Evolutionary conservation across 2,113 vertebrate genomes (phyloP).

Genomic region (Pleuronectes platessa): DNA sequence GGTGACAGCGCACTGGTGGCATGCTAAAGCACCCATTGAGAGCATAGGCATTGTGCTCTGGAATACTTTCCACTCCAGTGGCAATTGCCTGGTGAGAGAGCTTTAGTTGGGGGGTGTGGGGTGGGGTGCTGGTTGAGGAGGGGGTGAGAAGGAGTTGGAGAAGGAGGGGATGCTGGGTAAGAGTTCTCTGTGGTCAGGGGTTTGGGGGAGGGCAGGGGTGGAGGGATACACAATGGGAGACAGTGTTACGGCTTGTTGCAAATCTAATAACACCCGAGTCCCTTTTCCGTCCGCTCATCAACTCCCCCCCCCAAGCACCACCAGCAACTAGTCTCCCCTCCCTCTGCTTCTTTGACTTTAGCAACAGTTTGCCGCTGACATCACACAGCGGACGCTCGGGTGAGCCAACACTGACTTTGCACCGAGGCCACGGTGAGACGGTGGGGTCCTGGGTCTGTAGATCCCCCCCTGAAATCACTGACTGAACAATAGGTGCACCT

Average conservation of each 20-base stretch:
- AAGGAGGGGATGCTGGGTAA: conserved; percentile 51
- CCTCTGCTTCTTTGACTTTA: conserved; percentile 43
- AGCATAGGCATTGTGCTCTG: conserved; percentile 83
- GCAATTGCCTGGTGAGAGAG: conserved; percentile 87
- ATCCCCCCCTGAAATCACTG: conserved; percentile 9
- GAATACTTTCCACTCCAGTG: conserved; percentile 88
- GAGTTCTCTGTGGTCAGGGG: conserved; percentile 62
- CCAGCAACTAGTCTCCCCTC: conserved; percentile 44
- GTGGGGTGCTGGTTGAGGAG: conserved; percentile 51
- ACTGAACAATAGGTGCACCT: conserved; percentile 60
- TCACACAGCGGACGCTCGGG: conserved; percentile 2
- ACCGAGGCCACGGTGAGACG: neutral
- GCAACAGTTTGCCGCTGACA: conserved; percentile 51
- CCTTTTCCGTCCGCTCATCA: conserved; percentile 67
- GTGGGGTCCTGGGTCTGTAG: conserved; percentile 25
- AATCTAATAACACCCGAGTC: conserved; percentile 80
- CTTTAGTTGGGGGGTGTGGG: conserved; percentile 71
- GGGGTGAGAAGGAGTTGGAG: conserved; percentile 20
- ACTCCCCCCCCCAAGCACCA: conserved; percentile 1
- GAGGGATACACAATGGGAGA: conserved; percentile 76
- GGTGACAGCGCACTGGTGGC: conserved; percentile 87
- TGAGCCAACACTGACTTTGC: conserved; percentile 23
- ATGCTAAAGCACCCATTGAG: conserved; percentile 87
- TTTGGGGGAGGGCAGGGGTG: conserved; percentile 66
- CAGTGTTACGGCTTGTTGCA: conserved; percentile 84